Evolutionary conservation across 2,797 vertebrate species (phyloP), one percentile per base, ranked within the genome.

Genomic region (Podarcis lilfordi): DNA sequence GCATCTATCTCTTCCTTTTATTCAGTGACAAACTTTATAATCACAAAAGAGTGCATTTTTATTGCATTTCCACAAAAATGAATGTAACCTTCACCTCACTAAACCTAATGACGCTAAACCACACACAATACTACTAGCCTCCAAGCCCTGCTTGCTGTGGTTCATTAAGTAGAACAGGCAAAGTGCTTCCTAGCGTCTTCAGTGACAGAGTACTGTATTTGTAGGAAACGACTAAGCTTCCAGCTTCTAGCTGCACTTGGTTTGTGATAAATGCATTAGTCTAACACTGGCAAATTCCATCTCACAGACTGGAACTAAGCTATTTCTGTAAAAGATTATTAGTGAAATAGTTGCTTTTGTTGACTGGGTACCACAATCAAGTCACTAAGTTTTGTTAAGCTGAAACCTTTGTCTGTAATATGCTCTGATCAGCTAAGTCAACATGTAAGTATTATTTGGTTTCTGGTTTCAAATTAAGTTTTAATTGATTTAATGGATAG

Each of bases 221-320:
- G n/a, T 43, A 43, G 19, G 86, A 89, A 81, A 84, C 7, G 77
- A 55, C 25, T 64, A 59, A 64, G 7, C 27, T 91, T 91, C 88
- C 55, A 91, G 50, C 6, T 37, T 84, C 72, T 91, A 66, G 21
- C 87, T 85, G 89, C 78, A 88, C 37, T 90, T 82, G 90, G 11
- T 89, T 92, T 90, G 83, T 91, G 50, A 71, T 81, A 92, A 93
- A 78, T 87, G 79, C 29, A 86, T 66, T 90, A 37, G 71, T 91
- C 59, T 35, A 64, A 92, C 15, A 85, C 87, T 89, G 29, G 72
- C 13, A 93, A 91, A 92, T 82, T 85, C 27, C 91, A 81, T 91
- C 80, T 92, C 84, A 89, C 61, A 45, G 77, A 94, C 68, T 85
- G 79, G 23, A 89, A 75, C 4, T 25, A 55, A 87, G 86, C 15